Conservation (phyloP, 1,140 invertebrate species). For the Episyrphus balteatus region DNA sequence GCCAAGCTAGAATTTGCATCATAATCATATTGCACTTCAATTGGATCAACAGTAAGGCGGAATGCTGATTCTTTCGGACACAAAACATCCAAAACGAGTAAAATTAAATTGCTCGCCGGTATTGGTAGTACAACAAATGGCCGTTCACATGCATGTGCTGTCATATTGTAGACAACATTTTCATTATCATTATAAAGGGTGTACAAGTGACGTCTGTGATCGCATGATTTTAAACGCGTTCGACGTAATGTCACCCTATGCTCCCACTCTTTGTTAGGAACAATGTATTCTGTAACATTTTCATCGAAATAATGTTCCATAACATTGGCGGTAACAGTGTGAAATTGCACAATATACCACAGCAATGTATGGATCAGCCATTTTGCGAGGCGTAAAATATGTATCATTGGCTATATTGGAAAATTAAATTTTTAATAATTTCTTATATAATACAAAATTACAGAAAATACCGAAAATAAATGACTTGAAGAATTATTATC, state of each 20-base stretch:
- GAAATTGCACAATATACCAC: conserved; percentile 38
- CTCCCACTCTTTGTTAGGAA: conserved; percentile 22
- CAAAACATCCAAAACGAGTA: conserved; percentile 64
- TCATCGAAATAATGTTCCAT: conserved; percentile 31
- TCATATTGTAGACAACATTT: conserved; percentile 31
- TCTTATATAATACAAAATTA: neutral
- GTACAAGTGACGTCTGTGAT: conserved; percentile 36
- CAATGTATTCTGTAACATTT: conserved; percentile 18
- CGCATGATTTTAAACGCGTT: conserved; percentile 41
- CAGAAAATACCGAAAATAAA: conserved; percentile 47
- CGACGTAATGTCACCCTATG: conserved; percentile 53
- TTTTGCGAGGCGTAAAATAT: conserved; percentile 31
- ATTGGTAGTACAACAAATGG: conserved; percentile 75
- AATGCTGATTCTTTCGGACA: conserved; percentile 41
- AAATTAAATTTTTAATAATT: neutral
- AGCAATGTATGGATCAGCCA: conserved; percentile 40
- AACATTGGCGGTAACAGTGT: conserved; percentile 35
- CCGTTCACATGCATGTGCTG: conserved; percentile 41
- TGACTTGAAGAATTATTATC: conserved; percentile 48
- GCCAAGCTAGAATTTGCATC: conserved; percentile 45
- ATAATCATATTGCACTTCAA: conserved; percentile 44
- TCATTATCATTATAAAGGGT: conserved; percentile 33
- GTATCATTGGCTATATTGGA: conserved; percentile 39
- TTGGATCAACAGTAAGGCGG: conserved; percentile 46
- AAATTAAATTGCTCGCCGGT: conserved; percentile 69